Base-by-base conservation (phyloP, 1,140 invertebrate species). In the Pseudobourletiella spinata region DNA sequence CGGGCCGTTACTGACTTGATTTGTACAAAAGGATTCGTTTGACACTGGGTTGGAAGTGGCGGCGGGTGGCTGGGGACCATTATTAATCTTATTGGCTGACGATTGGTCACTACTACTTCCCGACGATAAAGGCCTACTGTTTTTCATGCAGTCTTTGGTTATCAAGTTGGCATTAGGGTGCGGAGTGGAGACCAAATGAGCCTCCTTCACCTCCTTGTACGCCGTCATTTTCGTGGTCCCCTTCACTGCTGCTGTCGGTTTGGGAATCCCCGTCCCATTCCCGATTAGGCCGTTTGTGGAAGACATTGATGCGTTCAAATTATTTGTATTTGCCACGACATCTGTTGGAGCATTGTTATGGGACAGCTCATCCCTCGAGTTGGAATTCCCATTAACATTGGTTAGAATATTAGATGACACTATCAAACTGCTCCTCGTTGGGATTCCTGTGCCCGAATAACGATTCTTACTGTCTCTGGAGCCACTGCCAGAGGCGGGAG, bases 171-270 rank as follows among this genome's bases (percentile, higher is more conserved):
- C 26, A 29, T 54, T 61, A 26, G 46, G 18, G 18, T 26, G 14
- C n/a, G 29, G 30, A 6, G 46, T 29, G 6, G 18, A 18, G 35
- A 22, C 20, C n/a, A 26, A 24, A 3, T 28, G 30, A 2, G 30
- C 32, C 26, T 61, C 59, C 51, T 61, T 61, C 52, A 48, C 61
- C 56, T 30, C 71, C 67, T 48, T 54, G 35, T 25, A 35, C 11
- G 82, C 83, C 2, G 43, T 15, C 44, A 30, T 58, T 60, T 77
- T 75, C 15, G 74, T 73, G 8, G 86, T 90, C 66, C 89, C 89
- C 79, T 92, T 93, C 2, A 94, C 87, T 59, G 89, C 85, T 15
- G 89, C 88, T 18, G 88, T 91, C 3, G 89, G 90, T 76, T 93
- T 93, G 1, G 90, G 89, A 71, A 93, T 87, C 16, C 86, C 86